Percentiles rank a stretch among this genome's conserved stretches.
Evolutionary conservation across 2,888 invertebrate genomes (phyloP).

Genomic region (Papilio elwesi): DNA sequence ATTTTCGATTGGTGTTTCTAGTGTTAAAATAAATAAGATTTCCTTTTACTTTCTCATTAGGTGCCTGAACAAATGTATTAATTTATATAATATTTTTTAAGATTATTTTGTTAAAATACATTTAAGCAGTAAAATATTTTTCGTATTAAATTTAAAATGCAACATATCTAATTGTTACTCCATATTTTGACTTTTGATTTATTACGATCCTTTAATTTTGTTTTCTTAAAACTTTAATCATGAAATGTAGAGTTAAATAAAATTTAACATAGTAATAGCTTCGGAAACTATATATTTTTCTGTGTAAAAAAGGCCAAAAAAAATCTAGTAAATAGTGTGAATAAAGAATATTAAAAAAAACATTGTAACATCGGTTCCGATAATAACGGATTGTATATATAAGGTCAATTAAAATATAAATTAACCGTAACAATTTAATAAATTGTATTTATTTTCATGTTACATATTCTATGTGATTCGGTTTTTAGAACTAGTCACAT

Average conservation of each 20-base stretch:
- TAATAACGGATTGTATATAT: conserved; percentile 57
- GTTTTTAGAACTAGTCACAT: not conserved
- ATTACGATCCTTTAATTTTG: conserved; percentile 23
- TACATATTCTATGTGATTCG: not conserved
- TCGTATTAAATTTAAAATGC: conserved; percentile 56
- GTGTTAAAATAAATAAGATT: conserved; percentile 27
- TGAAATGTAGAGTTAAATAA: conserved; percentile 32
- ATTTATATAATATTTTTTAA: conserved; percentile 58
- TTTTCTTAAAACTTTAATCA: conserved; percentile 8
- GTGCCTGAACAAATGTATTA: conserved; percentile 60
- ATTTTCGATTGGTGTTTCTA: conserved; percentile 25
- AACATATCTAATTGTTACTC: conserved; percentile 59
- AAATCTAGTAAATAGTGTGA: conserved; percentile 57
- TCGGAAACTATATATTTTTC: conserved; percentile 42
- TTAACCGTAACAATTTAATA: conserved; percentile 50
- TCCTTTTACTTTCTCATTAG: conserved; percentile 49
- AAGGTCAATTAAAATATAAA: conserved; percentile 67
- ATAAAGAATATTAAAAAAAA: conserved; percentile 64
- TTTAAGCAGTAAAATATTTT: conserved; percentile 60
- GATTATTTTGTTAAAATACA: conserved; percentile 56
- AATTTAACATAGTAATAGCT: conserved; percentile 32
- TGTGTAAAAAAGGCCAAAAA: conserved; percentile 64
- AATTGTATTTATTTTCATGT: not conserved
- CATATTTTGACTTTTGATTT: conserved; percentile 40
- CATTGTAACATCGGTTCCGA: conserved; percentile 57